phyloP scores from a whole-genome alignment of 35 echinoderm and acorn worm species.

The Anneissia japonica region DNA sequence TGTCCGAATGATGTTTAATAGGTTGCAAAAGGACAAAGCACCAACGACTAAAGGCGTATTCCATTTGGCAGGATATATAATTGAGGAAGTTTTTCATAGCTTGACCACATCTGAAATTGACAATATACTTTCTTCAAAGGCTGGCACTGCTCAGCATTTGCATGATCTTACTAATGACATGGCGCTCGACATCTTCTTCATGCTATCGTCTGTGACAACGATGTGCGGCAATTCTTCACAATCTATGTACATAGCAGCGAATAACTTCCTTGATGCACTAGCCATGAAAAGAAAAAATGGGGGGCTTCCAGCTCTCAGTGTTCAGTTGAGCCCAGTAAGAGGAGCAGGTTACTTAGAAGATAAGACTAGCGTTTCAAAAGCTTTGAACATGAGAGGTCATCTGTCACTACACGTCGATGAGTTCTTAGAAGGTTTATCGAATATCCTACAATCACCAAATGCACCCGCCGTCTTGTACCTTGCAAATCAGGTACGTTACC shows the following conservation, averaged over 20 bases:
- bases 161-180: constrained; percentile 40
- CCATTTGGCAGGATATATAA: constrained; percentile 43
- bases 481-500: constrained; percentile 46
- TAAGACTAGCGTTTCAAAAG: not conserved
- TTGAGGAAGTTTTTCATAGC: constrained; percentile 23
- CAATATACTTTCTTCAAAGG: constrained; percentile 23
- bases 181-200: constrained; percentile 66
- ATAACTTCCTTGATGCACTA: constrained; percentile 36
- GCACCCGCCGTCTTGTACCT: constrained; percentile 52
- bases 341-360: constrained; percentile 53
- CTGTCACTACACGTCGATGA: constrained; percentile 67
- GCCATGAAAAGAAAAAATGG: constrained; percentile 29
- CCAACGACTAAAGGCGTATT: constrained; percentile 54
- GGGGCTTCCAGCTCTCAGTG: constrained; percentile 54
- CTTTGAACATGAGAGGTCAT: constrained; percentile 23
- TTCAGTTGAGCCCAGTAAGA: constrained; percentile 58
- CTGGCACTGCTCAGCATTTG: constrained; percentile 26
- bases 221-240: constrained; percentile 56
- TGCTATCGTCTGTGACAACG: constrained; percentile 38
- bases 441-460: constrained; percentile 38
- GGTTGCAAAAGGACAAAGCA: not conserved
- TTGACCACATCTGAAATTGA: constrained; percentile 4
- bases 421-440: constrained; percentile 58
- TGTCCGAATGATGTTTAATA: not conserved
- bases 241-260: constrained; percentile 22